Base-by-base conservation (phyloP, 2,888 invertebrate species). In the Leptura quadrifasciata region DNA sequence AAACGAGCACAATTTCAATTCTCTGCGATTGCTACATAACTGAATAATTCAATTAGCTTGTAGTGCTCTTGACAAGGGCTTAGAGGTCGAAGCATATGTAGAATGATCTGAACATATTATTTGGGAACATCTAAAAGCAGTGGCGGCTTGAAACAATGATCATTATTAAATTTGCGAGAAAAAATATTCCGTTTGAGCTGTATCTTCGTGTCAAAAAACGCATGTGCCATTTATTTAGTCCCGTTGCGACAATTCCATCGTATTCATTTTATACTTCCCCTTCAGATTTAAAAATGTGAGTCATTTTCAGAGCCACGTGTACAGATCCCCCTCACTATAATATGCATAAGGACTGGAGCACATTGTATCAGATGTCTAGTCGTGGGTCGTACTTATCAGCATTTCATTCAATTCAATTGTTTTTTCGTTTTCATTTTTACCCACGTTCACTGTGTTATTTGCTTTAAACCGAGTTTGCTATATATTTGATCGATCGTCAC, bases 261-360 rank as follows among this genome's bases (percentile, higher is more conserved):
- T 39, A 57, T 72, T 72, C 69, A 74, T 76, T 76, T 79, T 75
- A 74, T 74, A 61, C 58, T 65, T 75, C 71, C 75, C 80, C 75
- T 72, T 64, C 64, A 58, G 71, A 75, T 77, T 75, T 74, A 80
- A 76, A 76, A 75, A 72, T 75, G 79, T 79, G 77, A 77, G 77
- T 77, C 77, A 76, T 77, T 76, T 77, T 76, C 39, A 71, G 3
- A 27, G 75, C 67, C 79, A 79, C 79, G 77, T 79, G 77, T 72
- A 57, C 54, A 10, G 6, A 64, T 17, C 74, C 75, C 72, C 75
- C 57, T 71, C 39, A 20, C 35, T 58, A 12, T 68, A 17, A 76
- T 64, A 74, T 65, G 58, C 70, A 64, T 20, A 12, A 69, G 27
- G 31, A 67, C 5, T 17, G n/a, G 60, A 15, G 18, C 35, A 69